Evolutionary conservation across 2,888 invertebrate species (phyloP).

Genomic region (Ptilodon capucinus): DNA sequence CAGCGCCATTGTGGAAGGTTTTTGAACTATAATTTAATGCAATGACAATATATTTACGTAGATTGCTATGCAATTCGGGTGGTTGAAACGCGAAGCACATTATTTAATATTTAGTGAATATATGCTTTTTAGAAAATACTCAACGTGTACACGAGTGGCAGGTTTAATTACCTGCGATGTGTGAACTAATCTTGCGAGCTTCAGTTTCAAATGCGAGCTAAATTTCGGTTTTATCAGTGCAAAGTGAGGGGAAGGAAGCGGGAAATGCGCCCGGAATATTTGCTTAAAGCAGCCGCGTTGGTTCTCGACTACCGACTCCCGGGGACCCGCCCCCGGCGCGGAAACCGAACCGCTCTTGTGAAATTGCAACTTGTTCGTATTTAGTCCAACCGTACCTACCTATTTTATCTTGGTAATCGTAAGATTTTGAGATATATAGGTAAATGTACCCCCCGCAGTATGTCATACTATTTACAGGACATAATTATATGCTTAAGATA

Average conservation of each 20-base stretch:
- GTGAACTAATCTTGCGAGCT: slow-evolving; percentile 4
- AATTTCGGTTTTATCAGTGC: slow-evolving; percentile 46
- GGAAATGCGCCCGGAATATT: slow-evolving; percentile 40
- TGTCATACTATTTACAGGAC: too few relatives aligned
- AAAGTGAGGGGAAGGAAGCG: slow-evolving; percentile 44
- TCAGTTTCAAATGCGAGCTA: slow-evolving; percentile 29
- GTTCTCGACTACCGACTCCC: slow-evolving; percentile 8
- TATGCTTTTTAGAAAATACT: too few relatives aligned
- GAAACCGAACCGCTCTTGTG: slow-evolving; percentile 18
- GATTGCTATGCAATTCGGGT: too few relatives aligned
- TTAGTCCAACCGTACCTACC: background rate
- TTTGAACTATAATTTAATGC: too few relatives aligned
- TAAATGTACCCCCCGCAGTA: background rate
- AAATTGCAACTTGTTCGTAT: slow-evolving; percentile 9
- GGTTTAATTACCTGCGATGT: background rate
- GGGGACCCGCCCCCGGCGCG: slow-evolving; percentile 7
- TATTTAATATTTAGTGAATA: too few relatives aligned
- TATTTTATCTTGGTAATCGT: too few relatives aligned
- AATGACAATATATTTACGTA: too few relatives aligned
- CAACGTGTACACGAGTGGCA: background rate
- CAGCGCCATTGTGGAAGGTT: too few relatives aligned
- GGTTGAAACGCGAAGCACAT: too few relatives aligned
- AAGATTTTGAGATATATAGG: too few relatives aligned
- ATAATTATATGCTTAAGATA: too few relatives aligned
- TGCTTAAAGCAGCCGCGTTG: slow-evolving; percentile 30